Evolutionary conservation across 2,113 vertebrate species (phyloP).

Genomic region (Mungos mungo): DNA sequence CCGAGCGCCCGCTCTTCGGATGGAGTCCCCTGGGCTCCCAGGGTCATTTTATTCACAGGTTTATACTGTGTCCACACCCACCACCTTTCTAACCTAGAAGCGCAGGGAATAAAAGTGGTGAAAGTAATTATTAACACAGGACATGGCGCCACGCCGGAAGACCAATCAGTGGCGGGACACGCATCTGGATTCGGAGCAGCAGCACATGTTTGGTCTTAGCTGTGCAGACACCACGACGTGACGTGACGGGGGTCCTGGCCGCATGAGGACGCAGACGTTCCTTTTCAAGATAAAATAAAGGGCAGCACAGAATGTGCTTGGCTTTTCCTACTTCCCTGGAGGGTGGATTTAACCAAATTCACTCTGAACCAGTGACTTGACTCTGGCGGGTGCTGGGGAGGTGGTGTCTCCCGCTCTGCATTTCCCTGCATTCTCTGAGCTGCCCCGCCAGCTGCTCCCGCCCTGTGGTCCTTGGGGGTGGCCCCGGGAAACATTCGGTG

Average conservation of each 20-base stretch:
- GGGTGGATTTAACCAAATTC: neutral
- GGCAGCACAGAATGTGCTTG: neutral
- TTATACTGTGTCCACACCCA: neutral
- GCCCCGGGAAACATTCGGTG: rapidly evolving
- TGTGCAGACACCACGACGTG: rapidly evolving
- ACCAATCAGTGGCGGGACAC: neutral
- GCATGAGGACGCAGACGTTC: too few relatives aligned
- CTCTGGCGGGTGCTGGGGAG: too few relatives aligned
- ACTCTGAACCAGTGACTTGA: neutral
- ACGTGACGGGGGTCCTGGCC: too few relatives aligned
- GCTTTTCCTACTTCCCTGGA: neutral
- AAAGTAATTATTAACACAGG: neutral
- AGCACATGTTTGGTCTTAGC: too few relatives aligned
- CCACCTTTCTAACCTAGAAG: neutral
- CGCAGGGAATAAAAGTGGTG: neutral
- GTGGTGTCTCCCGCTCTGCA: neutral
- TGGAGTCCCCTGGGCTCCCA: too few relatives aligned
- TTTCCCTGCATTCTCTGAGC: too few relatives aligned
- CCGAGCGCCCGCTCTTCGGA: too few relatives aligned
- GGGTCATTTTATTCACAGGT: neutral
- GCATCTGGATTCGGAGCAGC: too few relatives aligned
- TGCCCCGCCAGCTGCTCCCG: neutral
- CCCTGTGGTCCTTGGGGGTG: rapidly evolving
- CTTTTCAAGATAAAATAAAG: neutral
- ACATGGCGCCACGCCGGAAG: neutral